phyloP scores from a whole-genome alignment of 2,113 vertebrate genomes.

The Mystacornis crossleyi region DNA sequence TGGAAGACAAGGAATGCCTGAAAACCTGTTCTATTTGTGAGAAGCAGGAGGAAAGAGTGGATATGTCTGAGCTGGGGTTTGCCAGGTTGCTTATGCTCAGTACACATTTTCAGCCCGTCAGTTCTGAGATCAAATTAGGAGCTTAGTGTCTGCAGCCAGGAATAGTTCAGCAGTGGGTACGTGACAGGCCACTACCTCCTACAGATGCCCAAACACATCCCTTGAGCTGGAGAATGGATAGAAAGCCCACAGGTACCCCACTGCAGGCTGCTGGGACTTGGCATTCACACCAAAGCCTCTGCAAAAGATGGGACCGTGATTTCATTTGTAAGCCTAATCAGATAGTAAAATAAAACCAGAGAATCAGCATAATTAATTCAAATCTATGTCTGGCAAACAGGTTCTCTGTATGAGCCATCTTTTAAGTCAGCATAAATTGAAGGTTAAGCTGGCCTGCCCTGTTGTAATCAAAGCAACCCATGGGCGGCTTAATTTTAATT shows the following conservation, averaged over 20 bases:
- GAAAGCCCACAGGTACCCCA: background rate
- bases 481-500: slow-evolving; percentile 58
- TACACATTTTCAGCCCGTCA: background rate
- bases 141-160: background rate
- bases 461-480: slow-evolving; percentile 53
- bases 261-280: background rate
- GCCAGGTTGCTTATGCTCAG: background rate
- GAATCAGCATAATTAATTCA: slow-evolving; percentile 62
- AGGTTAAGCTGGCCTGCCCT: slow-evolving; percentile 33
- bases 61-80: background rate
- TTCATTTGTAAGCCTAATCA: slow-evolving; percentile 57
- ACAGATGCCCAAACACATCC: background rate
- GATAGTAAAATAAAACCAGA: slow-evolving; percentile 38
- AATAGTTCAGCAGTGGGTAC: background rate
- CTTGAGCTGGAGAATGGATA: background rate
- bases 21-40: background rate
- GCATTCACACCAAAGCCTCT: background rate
- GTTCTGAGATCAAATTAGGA: background rate
- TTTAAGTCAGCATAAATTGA: slow-evolving; percentile 36
- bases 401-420: background rate
- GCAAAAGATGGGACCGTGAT: background rate
- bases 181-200: background rate
- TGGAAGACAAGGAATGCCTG: background rate
- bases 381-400: background rate
- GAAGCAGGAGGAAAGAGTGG: background rate